Percentiles rank a stretch among this genome's conserved stretches.
phyloP scores from a whole-genome alignment of 1,140 invertebrate species.

The Helicoverpa zea region DNA sequence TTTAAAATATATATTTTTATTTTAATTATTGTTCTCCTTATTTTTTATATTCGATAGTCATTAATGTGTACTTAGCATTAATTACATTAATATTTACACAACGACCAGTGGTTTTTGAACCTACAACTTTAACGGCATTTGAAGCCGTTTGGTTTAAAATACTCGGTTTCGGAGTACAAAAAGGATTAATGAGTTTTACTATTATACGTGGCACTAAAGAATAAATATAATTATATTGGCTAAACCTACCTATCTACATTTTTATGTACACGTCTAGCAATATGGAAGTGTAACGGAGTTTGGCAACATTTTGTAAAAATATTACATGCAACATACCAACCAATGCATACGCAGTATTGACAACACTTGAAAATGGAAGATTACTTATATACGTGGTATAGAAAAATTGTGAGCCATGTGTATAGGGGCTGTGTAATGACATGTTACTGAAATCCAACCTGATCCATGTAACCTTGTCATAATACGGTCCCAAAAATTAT shows the following conservation, averaged over 20 bases:
- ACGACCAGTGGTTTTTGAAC: constrained; percentile 50
- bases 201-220: constrained; percentile 67
- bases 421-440: neutral
- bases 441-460: neutral
- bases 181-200: constrained; percentile 44
- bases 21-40: constrained; percentile 87
- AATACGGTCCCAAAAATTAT: neutral
- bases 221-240: constrained; percentile 63
- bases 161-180: constrained; percentile 58
- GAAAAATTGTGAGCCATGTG: neutral
- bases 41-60: constrained; percentile 79
- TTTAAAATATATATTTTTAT: constrained; percentile 84
- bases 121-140: constrained; percentile 44
- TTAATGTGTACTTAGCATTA: constrained; percentile 70
- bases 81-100: constrained; percentile 83
- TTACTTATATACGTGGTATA: neutral
- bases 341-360: neutral
- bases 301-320: constrained; percentile 67
- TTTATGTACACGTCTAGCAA: constrained; percentile 74
- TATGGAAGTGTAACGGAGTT: constrained; percentile 63
- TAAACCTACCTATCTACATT: constrained; percentile 82
- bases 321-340: constrained; percentile 17
- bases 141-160: constrained; percentile 52
- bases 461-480: neutral
- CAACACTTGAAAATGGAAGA: constrained; percentile 30